Conservation (phyloP, 2,797 vertebrate genomes). For the Myiotriccus ornatus region DNA sequence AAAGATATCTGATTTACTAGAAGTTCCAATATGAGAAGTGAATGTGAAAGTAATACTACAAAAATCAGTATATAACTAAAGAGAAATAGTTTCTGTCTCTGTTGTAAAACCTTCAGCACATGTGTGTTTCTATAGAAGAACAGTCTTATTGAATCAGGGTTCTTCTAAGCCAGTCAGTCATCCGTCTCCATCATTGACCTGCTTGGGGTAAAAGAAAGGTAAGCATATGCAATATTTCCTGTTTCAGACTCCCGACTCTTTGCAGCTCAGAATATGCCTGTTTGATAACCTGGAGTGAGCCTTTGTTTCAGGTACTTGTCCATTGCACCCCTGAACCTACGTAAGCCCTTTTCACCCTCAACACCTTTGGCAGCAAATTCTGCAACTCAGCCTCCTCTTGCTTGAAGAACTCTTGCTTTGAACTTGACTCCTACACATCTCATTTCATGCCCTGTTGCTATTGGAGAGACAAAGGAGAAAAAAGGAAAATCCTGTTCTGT, state of each 20-base stretch:
- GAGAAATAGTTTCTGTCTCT: background rate
- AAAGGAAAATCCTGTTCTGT: background rate
- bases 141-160: background rate
- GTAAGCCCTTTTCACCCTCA: background rate
- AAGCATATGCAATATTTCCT: background rate
- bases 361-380: background rate
- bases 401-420: slow-evolving; percentile 31
- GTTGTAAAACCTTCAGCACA: background rate
- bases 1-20: slow-evolving; percentile 23
- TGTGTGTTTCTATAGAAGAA: background rate
- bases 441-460: background rate
- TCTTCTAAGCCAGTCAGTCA: background rate
- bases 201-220: background rate
- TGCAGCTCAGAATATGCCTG: background rate
- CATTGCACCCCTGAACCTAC: background rate
- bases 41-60: slow-evolving; percentile 29
- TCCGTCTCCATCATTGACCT: background rate
- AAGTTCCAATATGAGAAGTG: slow-evolving; percentile 5
- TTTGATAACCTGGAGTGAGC: background rate
- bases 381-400: background rate
- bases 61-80: background rate
- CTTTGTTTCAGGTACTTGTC: background rate
- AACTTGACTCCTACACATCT: slow-evolving; percentile 2
- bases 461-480: background rate
- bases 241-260: background rate